Percentiles rank a stretch among this genome's conserved stretches.
phyloP scores from a whole-genome alignment of 2,888 invertebrate species.

The Resseliella maxima region DNA sequence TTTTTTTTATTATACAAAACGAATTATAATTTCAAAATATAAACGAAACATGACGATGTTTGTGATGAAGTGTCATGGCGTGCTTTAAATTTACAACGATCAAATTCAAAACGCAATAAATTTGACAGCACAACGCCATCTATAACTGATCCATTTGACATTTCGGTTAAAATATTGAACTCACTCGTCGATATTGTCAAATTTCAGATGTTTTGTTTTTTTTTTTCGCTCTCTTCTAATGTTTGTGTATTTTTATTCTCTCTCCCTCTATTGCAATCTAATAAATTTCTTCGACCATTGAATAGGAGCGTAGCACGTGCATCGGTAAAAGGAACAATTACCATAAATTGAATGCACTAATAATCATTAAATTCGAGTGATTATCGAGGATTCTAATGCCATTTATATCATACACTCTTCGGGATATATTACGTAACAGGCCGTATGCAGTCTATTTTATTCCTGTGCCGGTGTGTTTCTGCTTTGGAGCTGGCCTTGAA shows the following conservation, averaged over 20 bases:
- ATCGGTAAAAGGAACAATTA: too few species aligned
- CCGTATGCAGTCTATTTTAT: background rate
- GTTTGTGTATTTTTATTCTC: too few species aligned
- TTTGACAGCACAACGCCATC: background rate
- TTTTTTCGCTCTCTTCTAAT: background rate
- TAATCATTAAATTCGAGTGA: background rate
- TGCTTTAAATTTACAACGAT: conserved; percentile 15
- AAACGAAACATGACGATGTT: conserved; percentile 4
- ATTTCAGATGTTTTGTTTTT: background rate
- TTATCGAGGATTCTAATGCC: background rate
- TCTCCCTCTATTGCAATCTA: background rate
- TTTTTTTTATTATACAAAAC: conserved; percentile 37
- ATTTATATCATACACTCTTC: background rate
- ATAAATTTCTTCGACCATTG: background rate
- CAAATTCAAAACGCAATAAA: conserved; percentile 27
- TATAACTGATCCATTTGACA: conserved; percentile 7
- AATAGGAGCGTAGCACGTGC: too few species aligned
- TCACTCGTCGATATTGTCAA: background rate
- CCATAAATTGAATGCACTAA: background rate
- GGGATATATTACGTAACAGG: background rate
- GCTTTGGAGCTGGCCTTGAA: background rate
- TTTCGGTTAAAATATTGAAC: background rate
- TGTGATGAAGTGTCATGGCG: conserved; percentile 54
- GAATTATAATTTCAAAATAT: conserved; percentile 39
- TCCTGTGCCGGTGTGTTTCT: background rate